Evolutionary conservation across 64 coral and sea anemone species (phyloP), one percentile per base, ranked within the genome.

Genomic region (Porites lutea): DNA sequence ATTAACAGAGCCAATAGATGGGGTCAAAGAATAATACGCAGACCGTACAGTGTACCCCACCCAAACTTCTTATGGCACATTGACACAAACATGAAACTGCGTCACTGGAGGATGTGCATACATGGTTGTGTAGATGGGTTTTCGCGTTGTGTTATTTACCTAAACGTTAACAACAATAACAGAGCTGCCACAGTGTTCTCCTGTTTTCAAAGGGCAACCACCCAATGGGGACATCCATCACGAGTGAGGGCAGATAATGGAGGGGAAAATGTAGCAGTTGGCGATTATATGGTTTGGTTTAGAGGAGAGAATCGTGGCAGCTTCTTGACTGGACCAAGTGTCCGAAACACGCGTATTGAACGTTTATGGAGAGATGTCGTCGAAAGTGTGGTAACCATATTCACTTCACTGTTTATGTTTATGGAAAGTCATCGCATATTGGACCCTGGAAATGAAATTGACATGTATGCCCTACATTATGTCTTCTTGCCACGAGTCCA

Each of bases 331-430:
- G 89, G 78, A 43, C 16, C 78, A 54, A 82, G 65, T 48, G 67
- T 65, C 11, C 63, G 61, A 69, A 91, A 91, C 46, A 81, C 83
- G 14, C 14, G 90, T 4, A 92, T 86, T 22, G 90, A 92, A 85
- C 47, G 80, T 12, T 21, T 92, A 15, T 92, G 90, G 90, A 27
- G 90, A 8, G 79, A 92, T 65, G 79, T 92, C 6, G 61, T 92
- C 22, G 1, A 71, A 12, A 65, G 80, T 75, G 90, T 92, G 23
- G 58, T 86, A 52, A 6, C 57, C 0, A 73, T 92, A 11, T 92
- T 74, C 65, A 51, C 79, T 54, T 69, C 54, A 2, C 55, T 92
- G 48, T 92, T 86, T 75, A 49, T 51, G 43, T 75, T 78, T 22
- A 65, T 90, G 88, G 88, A 90, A 64, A 37, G 46, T 45, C 60